Evolutionary conservation across 2,797 vertebrate genomes (phyloP).

Genomic region (Bovichtus variegatus): DNA sequence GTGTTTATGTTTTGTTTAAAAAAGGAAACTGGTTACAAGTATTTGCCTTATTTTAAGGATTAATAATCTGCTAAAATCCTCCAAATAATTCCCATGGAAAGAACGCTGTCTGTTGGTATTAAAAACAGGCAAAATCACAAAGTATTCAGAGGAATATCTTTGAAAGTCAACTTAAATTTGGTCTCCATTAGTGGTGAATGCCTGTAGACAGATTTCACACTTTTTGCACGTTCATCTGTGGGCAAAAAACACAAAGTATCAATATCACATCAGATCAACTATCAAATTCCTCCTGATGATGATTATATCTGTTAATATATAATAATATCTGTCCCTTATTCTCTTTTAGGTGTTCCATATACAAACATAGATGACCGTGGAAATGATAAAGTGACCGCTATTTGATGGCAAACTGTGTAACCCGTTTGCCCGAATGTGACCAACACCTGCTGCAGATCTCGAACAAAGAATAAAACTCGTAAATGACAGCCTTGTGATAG

Average conservation of each 20-base stretch:
- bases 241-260: no score
- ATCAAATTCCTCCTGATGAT: neutral
- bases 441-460: neutral
- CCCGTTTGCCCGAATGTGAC: neutral
- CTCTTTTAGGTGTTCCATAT: slow-evolving; percentile 60
- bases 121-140: no score
- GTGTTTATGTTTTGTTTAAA: neutral
- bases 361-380: slow-evolving; percentile 32
- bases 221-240: no score
- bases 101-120: no score
- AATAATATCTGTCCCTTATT: neutral
- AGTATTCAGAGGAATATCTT: no score
- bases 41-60: neutral
- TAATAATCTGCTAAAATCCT: neutral
- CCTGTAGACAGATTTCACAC: neutral
- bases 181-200: neutral
- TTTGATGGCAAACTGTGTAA: slow-evolving; percentile 62
- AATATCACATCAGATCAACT: no score
- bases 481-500: slow-evolving; percentile 21
- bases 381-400: slow-evolving; percentile 7
- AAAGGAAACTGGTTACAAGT: neutral
- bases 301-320: neutral
- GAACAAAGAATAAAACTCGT: neutral
- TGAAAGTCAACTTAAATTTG: no score
- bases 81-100: no score